Base-by-base conservation (phyloP, 1,140 invertebrate genomes). In the honey bee (Apis mellifera) region DNA sequence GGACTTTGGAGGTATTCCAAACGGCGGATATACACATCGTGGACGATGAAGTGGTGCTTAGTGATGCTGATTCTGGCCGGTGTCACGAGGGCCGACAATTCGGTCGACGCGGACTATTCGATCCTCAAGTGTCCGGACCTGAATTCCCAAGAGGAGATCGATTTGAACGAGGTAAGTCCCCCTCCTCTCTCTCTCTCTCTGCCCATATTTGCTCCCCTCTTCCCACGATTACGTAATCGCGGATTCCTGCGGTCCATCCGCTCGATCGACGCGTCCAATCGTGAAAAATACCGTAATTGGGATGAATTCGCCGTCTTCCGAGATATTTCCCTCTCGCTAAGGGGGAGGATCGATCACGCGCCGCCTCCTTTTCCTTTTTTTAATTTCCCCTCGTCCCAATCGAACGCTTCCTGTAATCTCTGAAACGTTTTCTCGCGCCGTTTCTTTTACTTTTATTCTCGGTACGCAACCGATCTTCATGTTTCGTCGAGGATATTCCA, bases 41-140 rank as follows among this genome's bases (percentile, higher is more conserved):
- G 83, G 84, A 88, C 84, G 66, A 89, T 89, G 87, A 89, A 86
- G 87, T 89, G 87, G 87, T 88, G 64, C 77, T 83, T 88, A 77
- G 54, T 88, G 73, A 78, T 89, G 86, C 84, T 89, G 86, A 76
- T 83, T 26, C 54, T 85, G 32, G 79, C 65, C 70, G 84, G 80
- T 85, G 69, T 88, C 68, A 80, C 84, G 23, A 80, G 74, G 77
- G 86, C 84, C 73, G 86, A 88, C 71, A 89, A 89, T 66, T 65
- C 86, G 54, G n/a, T 87, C 76, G 57, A 85, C 23, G 54, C 76
- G 52, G 52, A 60, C 42, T 78, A 78, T 32, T 59, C 55, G 32
- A 52, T 78, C 55, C 57, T 79, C 62, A 77, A 62, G 21, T 89
- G 87, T 26, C 80, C 84, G 42, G 57, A 66, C 0, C 87, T 89